A percentile compares a stretch with the other conserved stretches of the same genome.
Conservation (phyloP, 37 sponge, comb jelly and placozoan genomes). For the Amphimedon queenslandica region DNA sequence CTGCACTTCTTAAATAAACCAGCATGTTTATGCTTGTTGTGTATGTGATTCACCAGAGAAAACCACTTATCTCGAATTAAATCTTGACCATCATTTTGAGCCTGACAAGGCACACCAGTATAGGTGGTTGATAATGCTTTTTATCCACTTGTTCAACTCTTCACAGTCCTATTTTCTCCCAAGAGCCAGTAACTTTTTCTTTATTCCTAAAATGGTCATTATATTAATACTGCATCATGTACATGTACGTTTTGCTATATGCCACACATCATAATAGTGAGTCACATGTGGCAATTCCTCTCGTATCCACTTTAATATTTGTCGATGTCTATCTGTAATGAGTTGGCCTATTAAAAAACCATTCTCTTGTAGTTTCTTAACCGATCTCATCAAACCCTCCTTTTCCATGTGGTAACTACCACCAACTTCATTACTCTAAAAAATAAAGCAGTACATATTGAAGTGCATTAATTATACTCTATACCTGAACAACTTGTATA, state of each 20-base stretch:
- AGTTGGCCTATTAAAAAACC: slow-evolving; percentile 4
- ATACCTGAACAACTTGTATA: slow-evolving; percentile 1
- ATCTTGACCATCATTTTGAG: slow-evolving; percentile 1
- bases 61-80: slow-evolving; percentile 37
- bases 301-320: slow-evolving; percentile 33
- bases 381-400: slow-evolving; percentile 26
- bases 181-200: slow-evolving; percentile 22
- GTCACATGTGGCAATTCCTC: slow-evolving; percentile 19
- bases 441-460: background rate
- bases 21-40: slow-evolving; percentile 23
- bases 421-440: slow-evolving; percentile 37
- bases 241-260: slow-evolving; percentile 51
- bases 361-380: slow-evolving; percentile 15
- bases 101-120: slow-evolving; percentile 41
- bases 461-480: background rate
- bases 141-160: slow-evolving; percentile 31
- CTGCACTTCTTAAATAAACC: slow-evolving; percentile 25
- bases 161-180: slow-evolving; percentile 46
- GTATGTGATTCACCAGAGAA: too few relatives aligned
- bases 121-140: too few relatives aligned
- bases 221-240: too few relatives aligned
- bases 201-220: slow-evolving; percentile 9
- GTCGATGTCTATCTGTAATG: slow-evolving; percentile 42
- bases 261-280: slow-evolving; percentile 59
- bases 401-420: slow-evolving; percentile 58